phyloP scores from a whole-genome alignment of 2,797 vertebrate species.

The Gymnoscopelus braueri region DNA sequence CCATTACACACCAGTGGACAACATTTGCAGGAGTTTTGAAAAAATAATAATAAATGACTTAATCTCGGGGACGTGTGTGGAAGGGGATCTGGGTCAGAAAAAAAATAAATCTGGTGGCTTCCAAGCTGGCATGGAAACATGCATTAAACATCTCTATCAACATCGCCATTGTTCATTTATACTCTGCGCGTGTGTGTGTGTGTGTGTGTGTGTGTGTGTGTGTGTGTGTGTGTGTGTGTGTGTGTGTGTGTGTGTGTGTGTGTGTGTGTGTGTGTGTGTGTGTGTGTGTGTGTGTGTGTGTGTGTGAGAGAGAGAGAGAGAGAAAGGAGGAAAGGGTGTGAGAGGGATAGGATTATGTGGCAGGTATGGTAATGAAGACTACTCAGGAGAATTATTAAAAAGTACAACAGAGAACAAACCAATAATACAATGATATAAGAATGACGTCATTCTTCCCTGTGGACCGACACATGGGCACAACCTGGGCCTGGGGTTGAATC shows the following conservation, averaged over 20 bases:
- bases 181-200: conserved; percentile 30
- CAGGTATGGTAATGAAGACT: conserved; percentile 4
- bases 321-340: neutral
- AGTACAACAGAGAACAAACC: conserved; percentile 1
- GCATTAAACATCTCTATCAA: conserved; percentile 59
- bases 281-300: neutral
- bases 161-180: conserved; percentile 59
- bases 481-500: too few species aligned
- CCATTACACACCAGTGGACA: conserved; percentile 82
- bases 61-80: conserved; percentile 74
- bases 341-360: too few species aligned
- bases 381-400: conserved; percentile 34
- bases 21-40: conserved; percentile 75
- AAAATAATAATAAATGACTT: conserved; percentile 80
- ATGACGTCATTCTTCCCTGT: too few species aligned
- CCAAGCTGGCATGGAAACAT: conserved; percentile 31
- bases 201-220: neutral
- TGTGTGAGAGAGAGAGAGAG: too few species aligned
- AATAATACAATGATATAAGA: neutral
- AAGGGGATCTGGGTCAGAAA: conserved; percentile 79
- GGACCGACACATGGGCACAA: too few species aligned
- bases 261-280: too few species aligned
- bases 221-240: neutral
- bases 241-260: too few species aligned
- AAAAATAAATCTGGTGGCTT: conserved; percentile 50